Evolutionary conservation across 2,113 vertebrate species (phyloP).

Genomic region (Eidolon helvum): DNA sequence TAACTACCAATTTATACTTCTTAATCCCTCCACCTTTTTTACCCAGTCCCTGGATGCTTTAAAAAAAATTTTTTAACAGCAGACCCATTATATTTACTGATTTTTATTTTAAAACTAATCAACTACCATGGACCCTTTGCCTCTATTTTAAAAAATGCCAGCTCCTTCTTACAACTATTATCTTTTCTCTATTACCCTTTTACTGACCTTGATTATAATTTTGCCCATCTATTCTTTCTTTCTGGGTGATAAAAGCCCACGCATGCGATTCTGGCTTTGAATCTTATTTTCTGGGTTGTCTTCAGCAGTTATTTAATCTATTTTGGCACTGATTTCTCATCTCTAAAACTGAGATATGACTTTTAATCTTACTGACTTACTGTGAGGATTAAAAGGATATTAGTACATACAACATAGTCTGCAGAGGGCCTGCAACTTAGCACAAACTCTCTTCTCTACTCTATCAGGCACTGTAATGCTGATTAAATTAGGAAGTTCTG

Average conservation of each 20-base stretch:
- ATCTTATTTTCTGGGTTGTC: not conserved
- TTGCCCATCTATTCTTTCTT: not conserved
- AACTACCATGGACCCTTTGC: not conserved
- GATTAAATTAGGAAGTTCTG: constrained; percentile 54
- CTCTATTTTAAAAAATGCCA: not conserved
- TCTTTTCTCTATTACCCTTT: not conserved
- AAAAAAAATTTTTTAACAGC: not conserved
- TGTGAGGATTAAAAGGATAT: not conserved
- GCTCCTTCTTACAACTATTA: not conserved
- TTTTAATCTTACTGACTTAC: constrained; percentile 19
- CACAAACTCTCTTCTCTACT: not conserved
- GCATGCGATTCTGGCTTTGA: not conserved
- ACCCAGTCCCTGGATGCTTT: not conserved
- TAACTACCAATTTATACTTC: no score
- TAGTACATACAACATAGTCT: not conserved
- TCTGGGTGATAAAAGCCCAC: not conserved
- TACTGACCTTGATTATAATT: not conserved
- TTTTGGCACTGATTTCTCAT: not conserved
- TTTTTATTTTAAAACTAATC: not conserved
- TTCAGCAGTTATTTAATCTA: not conserved
- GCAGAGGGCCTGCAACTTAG: not conserved
- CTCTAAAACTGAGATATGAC: not conserved
- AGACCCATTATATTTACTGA: not conserved
- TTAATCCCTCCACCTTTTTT: no score
- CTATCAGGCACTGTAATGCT: not conserved